Evolutionary conservation across 37 sponge, comb jelly and placozoan genomes (phyloP), one percentile per base, ranked within the genome.

Genomic region (Beroe forskalii): DNA sequence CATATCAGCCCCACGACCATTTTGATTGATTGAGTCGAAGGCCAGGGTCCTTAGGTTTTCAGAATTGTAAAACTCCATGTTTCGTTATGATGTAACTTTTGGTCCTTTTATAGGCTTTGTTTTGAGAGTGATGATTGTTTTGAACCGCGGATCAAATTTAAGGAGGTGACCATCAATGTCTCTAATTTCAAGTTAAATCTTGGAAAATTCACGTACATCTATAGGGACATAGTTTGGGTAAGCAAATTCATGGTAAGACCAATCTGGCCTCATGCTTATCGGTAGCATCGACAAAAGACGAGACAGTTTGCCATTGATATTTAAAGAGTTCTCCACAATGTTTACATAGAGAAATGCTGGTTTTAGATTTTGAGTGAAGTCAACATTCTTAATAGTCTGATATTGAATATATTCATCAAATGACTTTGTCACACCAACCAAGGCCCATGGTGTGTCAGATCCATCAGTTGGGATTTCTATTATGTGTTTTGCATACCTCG

Each of bases 251-350:
- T 30, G 35, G 35, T 36, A 72, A n/a, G n/a, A n/a, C n/a, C n/a
- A n/a, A 4, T 4, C 8, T 1, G 6, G 20, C 3, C 39, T 20
- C 30, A 39, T 4, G 28, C 20, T 33, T 4, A 72, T 22, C 12
- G 75, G 75, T 22, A 33, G 14, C 39, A 72, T 30, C 12, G 40
- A 72, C 1, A 30, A 27, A 22, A 72, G 28, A 36, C 75, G 28
- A 38, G 75, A 72, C 35, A 38, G n/a, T n/a, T n/a, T n/a, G n/a
- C n/a, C n/a, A n/a, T n/a, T n/a, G n/a, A n/a, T n/a, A n/a, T n/a
- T n/a, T n/a, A n/a, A n/a, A 72, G 40, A 38, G 75, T 72, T 72
- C 20, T 72, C 75, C 2, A 72, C 30, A 36, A 72, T 72, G 75
- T 72, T 72, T 6, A 72, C 14, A 39, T 72, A 72, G 22, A 72